Evolutionary conservation across 2,113 vertebrate genomes (phyloP), one percentile per base, ranked within the genome.

Genomic region (Macaca nemestrina): DNA sequence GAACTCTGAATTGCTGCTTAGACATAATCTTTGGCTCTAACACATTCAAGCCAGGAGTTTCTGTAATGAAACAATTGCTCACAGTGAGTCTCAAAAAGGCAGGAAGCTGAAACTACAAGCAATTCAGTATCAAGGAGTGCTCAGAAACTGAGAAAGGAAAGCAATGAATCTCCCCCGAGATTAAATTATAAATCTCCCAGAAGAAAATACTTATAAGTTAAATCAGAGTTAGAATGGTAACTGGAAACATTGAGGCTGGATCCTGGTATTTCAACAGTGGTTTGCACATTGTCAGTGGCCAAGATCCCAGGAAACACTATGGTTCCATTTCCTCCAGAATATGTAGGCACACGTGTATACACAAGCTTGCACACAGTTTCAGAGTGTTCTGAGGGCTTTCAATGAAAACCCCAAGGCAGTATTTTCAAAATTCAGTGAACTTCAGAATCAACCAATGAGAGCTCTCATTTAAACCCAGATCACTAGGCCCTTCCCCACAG

Each of bases 1-100:
- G 2, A 45, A 64, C 45, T 96, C 85, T 82, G 48, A 89, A 80
- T 7, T 43, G 38, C 32, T 52, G 68, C 68, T 43, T 27, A 94
- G 88, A 83, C 23, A 35, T 8, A 90, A 70, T 91, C 89, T 92
- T 89, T 92, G 81, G 35, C 57, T 95, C 61, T 75, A 91, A 82
- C 22, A 78, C 43, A 86, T n/a, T 80, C 32, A 72, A 88, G 27
- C 25, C 30, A 84, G 72, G 78, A 86, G 45, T 79, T 88, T 96
- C 76, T 61, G 1, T 67, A 87, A 86, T 96, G 79, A 95, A 83
- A 76, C 32, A 57, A 40, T 27, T 87, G 61, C 30, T 93, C 50
- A n/a, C 59, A 48, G 11, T 23, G 61, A 68, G 70, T 50, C 88
- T 78, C 55, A 68, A 83, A 61, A 57, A 92, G 64, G 38, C n/a